Conservation (phyloP, 2,888 invertebrate species). For the Nephrotoma guestfalica region DNA sequence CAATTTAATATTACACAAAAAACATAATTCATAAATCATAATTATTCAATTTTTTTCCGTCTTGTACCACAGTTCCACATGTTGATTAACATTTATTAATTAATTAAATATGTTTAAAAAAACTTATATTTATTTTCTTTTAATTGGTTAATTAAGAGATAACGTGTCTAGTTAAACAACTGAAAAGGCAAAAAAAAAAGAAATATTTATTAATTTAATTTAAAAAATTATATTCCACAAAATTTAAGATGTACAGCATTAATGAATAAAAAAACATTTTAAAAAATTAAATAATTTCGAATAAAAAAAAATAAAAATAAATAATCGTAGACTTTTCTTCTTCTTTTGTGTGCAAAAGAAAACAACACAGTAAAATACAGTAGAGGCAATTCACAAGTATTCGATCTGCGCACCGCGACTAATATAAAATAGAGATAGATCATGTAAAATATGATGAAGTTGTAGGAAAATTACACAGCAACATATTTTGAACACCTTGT, state of each 20-base stretch:
- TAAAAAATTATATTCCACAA: not conserved
- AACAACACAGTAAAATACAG: not conserved
- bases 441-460: too few species aligned
- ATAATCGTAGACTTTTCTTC: not conserved
- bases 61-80: not conserved
- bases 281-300: not conserved
- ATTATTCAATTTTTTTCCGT: not conserved
- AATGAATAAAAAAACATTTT: not conserved
- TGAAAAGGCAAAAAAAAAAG: not conserved
- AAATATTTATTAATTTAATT: not conserved
- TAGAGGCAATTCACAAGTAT: not conserved
- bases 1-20: not conserved
- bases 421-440: too few species aligned
- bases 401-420: not conserved
- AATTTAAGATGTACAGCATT: not conserved
- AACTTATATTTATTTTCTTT: not conserved
- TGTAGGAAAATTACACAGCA: too few species aligned
- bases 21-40: not conserved
- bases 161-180: not conserved
- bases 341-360: not conserved
- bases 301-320: not conserved
- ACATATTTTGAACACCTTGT: too few species aligned
- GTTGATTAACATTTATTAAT: not conserved
- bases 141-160: not conserved
- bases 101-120: not conserved